Conservation (phyloP, 2,113 vertebrate genomes). For the Zosterops borbonicus region DNA sequence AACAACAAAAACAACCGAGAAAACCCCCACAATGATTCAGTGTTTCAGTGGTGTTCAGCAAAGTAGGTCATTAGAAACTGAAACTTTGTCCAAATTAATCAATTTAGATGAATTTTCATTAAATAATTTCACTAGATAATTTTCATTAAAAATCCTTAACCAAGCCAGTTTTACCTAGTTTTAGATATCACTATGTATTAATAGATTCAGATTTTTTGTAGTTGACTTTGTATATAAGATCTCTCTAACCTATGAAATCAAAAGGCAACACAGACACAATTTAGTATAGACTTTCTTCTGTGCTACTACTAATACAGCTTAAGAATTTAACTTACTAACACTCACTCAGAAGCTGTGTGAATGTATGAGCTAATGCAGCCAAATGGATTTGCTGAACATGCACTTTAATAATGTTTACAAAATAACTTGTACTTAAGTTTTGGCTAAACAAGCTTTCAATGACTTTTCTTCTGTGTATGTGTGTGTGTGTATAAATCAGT, state of each 20-base stretch:
- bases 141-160: not conserved
- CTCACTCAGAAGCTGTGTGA: not conserved
- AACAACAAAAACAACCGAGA: not conserved
- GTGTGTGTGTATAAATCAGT: not conserved
- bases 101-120: not conserved
- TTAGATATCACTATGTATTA: not conserved
- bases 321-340: not conserved
- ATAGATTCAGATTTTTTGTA: not conserved
- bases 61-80: not conserved
- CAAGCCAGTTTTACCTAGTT: not conserved
- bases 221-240: not conserved
- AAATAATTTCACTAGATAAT: no score
- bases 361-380: not conserved
- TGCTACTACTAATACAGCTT: not conserved
- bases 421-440: slow-evolving; percentile 46
- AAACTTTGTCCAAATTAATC: not conserved
- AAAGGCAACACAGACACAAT: not conserved
- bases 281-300: not conserved
- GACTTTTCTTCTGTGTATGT: not conserved
- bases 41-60: not conserved
- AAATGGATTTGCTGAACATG: slow-evolving; percentile 37
- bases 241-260: not conserved
- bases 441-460: not conserved
- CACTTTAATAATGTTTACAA: slow-evolving; percentile 53
- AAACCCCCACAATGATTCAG: rapidly evolving